phyloP scores from a whole-genome alignment of 2,888 invertebrate genomes.

The Lampropteryx suffumata region DNA sequence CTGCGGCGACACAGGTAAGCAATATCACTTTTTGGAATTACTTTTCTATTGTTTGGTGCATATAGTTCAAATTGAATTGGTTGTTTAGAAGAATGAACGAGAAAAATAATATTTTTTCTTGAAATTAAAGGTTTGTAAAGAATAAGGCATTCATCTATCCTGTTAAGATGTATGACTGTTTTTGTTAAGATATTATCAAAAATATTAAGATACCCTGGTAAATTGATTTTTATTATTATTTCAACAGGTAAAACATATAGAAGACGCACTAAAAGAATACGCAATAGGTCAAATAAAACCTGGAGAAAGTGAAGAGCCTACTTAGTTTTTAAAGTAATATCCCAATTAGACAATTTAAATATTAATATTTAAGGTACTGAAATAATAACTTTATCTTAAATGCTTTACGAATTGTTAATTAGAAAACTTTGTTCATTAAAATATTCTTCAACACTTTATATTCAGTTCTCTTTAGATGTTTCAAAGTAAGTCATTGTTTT shows the following conservation, averaged over 20 bases:
- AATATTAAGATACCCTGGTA: too few relatives aligned
- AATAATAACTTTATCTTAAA: slow-evolving; percentile 37
- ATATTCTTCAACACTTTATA: slow-evolving; percentile 36
- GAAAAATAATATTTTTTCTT: slow-evolving; percentile 14
- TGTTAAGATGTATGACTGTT: not conserved
- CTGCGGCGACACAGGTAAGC: slow-evolving; percentile 80
- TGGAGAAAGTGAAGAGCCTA: slow-evolving; percentile 61
- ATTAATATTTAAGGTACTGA: not conserved
- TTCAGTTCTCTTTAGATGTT: not conserved
- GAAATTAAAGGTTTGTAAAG: slow-evolving; percentile 15
- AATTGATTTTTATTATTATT: not conserved
- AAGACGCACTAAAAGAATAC: slow-evolving; percentile 85
- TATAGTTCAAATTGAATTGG: slow-evolving; percentile 7
- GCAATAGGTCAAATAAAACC: slow-evolving; percentile 79
- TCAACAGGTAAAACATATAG: slow-evolving; percentile 85
- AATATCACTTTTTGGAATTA: slow-evolving; percentile 3
- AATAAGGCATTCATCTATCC: not conserved
- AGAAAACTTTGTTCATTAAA: slow-evolving; percentile 48
- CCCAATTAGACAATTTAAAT: not conserved
- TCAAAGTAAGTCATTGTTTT: not conserved
- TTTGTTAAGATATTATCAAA: too few relatives aligned
- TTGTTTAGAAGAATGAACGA: not conserved
- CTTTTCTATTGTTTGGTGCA: not conserved
- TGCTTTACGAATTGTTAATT: slow-evolving; percentile 50
- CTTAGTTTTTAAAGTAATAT: slow-evolving; percentile 47